Evolutionary conservation across 2,113 vertebrate genomes (phyloP).

Genomic region (Oncorhynchus tshawytscha): DNA sequence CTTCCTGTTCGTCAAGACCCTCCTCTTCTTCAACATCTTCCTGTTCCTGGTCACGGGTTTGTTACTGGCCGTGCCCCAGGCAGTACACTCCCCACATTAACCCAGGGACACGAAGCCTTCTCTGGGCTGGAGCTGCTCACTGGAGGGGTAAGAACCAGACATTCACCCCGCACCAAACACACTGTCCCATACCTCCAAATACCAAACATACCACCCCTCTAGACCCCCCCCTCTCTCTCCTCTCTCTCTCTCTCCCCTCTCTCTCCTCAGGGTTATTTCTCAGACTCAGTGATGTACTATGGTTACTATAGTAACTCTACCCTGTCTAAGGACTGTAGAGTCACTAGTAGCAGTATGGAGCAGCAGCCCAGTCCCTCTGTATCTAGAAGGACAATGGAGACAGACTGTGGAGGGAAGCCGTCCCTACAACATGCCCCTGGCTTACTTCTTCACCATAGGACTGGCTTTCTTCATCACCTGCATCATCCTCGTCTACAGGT

Average conservation of each 20-base stretch:
- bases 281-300: constrained; percentile 83
- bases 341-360: background rate
- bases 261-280: constrained; percentile 82
- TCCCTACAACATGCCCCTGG: constrained; percentile 86
- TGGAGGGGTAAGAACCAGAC: constrained; percentile 76
- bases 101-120: constrained; percentile 35
- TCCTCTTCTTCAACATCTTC: constrained; percentile 83
- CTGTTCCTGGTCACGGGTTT: constrained; percentile 74
- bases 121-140: constrained; percentile 85
- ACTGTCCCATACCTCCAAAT: too few relatives aligned
- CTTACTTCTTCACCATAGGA: constrained; percentile 84
- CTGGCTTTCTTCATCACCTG: constrained; percentile 82
- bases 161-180: too few relatives aligned
- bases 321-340: constrained; percentile 49
- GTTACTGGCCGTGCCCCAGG: constrained; percentile 81
- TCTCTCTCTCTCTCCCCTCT: background rate
- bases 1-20: constrained; percentile 89
- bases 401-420: background rate
- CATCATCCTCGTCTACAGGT: constrained; percentile 89
- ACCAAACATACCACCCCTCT: too few relatives aligned
- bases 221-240: too few relatives aligned
- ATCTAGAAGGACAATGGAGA: background rate
- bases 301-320: constrained; percentile 87
- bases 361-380: background rate
- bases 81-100: constrained; percentile 54